phyloP scores from a whole-genome alignment of 2,797 vertebrate species.

The Thalassophryne amazonica region DNA sequence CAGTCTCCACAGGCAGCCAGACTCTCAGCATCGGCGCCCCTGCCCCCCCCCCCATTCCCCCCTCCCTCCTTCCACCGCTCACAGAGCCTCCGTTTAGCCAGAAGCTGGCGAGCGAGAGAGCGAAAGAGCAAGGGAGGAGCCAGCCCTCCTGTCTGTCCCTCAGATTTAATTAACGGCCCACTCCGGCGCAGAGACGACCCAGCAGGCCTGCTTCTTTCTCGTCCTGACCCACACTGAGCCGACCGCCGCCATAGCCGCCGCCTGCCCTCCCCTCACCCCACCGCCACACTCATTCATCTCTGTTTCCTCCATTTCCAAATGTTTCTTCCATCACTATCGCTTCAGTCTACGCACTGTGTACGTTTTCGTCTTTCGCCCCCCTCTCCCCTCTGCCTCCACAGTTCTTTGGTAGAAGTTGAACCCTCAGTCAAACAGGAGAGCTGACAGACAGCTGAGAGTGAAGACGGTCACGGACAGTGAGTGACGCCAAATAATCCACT shows the following conservation, averaged over 20 bases:
- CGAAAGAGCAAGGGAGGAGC: conserved; percentile 49
- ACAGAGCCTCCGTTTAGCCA: conserved; percentile 62
- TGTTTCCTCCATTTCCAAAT: conserved; percentile 64
- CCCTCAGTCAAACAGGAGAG: conserved; percentile 25
- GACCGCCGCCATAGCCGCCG: conserved; percentile 60
- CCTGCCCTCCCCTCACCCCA: conserved; percentile 66
- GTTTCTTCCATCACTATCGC: conserved; percentile 47
- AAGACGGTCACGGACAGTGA: conserved; percentile 20
- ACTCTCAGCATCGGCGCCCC: conserved; percentile 76
- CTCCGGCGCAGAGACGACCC: conserved; percentile 70
- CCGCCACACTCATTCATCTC: conserved; percentile 68
- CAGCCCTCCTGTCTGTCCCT: conserved; percentile 81
- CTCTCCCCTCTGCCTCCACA: conserved; percentile 28
- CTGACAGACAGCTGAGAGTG: conserved; percentile 28
- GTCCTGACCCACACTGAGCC: conserved; percentile 53
- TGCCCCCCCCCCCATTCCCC: conserved; percentile 30
- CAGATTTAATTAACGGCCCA: conserved; percentile 84
- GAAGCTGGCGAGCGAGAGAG: conserved; percentile 65
- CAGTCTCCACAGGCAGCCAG: conserved; percentile 77
- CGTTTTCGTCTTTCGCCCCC: conserved; percentile 4
- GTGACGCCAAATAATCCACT: conserved; percentile 36
- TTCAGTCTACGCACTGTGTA: conserved; percentile 26
- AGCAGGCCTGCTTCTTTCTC: conserved; percentile 73
- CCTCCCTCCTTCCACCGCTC: conserved; percentile 30
- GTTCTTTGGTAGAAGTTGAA: conserved; percentile 28